Conservation (phyloP, 1,140 invertebrate genomes). For the Brachionus rotundiformis region DNA sequence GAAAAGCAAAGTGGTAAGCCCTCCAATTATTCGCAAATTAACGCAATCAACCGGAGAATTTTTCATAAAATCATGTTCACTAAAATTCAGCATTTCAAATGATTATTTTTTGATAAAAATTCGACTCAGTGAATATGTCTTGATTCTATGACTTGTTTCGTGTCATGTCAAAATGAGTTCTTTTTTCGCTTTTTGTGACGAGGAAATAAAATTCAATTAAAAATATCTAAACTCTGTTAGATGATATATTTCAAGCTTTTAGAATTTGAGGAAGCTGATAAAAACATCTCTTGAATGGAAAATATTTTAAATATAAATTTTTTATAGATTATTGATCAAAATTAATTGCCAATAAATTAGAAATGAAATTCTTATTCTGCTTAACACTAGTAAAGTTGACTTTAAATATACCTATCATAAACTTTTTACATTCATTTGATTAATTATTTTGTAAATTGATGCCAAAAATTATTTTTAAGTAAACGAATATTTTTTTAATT, state of each 20-base stretch:
- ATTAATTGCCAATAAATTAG: background rate
- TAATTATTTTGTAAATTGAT: no score
- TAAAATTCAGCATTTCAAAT: background rate
- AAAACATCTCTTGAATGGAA: background rate
- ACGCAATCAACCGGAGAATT: slow-evolving; percentile 36
- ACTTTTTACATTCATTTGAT: no score
- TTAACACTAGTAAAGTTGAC: no score
- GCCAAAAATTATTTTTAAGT: no score
- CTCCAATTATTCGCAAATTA: background rate
- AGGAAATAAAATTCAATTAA: background rate
- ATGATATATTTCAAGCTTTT: background rate
- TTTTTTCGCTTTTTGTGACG: background rate
- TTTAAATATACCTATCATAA: no score
- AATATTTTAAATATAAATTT: background rate
- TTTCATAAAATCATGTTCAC: background rate
- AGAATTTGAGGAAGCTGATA: background rate
- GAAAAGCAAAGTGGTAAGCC: background rate
- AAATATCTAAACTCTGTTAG: background rate
- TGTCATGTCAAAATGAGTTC: background rate
- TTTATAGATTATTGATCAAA: background rate
- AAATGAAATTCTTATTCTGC: background rate
- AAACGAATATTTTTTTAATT: no score
- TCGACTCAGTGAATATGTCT: background rate
- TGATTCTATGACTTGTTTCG: background rate
- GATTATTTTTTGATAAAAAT: background rate